Conservation (phyloP, 2,797 vertebrate species). For the Gouania willdenowi region DNA sequence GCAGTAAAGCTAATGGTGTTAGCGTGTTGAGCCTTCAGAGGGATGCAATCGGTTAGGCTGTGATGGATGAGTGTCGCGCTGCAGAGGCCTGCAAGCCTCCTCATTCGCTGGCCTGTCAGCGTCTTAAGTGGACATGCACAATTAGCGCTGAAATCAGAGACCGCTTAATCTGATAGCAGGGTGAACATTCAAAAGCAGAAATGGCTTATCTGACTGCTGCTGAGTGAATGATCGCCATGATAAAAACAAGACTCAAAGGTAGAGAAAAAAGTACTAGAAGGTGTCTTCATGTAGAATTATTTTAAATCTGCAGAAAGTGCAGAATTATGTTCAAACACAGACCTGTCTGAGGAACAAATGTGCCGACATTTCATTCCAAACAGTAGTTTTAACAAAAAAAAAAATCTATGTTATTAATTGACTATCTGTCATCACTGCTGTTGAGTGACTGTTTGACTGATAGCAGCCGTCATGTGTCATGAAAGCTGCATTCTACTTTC, state of each 20-base stretch:
- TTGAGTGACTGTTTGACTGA: conserved; percentile 20
- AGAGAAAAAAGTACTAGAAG: conserved; percentile 56
- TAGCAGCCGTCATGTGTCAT: conserved; percentile 19
- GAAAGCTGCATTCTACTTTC: conserved; percentile 49
- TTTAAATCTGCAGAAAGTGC: conserved; percentile 24
- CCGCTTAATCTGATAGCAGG: conserved; percentile 84
- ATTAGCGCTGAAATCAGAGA: conserved; percentile 89
- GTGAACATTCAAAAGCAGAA: conserved; percentile 75
- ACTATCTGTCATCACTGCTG: conserved; percentile 2
- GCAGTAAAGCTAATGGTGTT: conserved; percentile 77
- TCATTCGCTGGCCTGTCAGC: conserved; percentile 83
- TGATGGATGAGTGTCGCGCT: conserved; percentile 87
- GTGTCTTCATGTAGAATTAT: conserved; percentile 71
- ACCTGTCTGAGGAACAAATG: conserved; percentile 1
- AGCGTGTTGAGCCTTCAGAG: conserved; percentile 78
- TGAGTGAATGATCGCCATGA: conserved; percentile 63
- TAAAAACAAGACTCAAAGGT: conserved; percentile 46
- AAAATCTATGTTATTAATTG: not conserved
- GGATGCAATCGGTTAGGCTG: conserved; percentile 85
- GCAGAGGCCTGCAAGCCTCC: conserved; percentile 75
- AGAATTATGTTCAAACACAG: conserved; percentile 3
- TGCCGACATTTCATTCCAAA: no score
- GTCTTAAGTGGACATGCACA: conserved; percentile 88
- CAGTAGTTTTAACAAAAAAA: conserved; percentile 8
- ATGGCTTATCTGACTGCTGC: conserved; percentile 62